A percentile compares a stretch with the other conserved stretches of the same genome.
phyloP scores from a whole-genome alignment of 2,113 vertebrate species.

The Tinamus guttatus region DNA sequence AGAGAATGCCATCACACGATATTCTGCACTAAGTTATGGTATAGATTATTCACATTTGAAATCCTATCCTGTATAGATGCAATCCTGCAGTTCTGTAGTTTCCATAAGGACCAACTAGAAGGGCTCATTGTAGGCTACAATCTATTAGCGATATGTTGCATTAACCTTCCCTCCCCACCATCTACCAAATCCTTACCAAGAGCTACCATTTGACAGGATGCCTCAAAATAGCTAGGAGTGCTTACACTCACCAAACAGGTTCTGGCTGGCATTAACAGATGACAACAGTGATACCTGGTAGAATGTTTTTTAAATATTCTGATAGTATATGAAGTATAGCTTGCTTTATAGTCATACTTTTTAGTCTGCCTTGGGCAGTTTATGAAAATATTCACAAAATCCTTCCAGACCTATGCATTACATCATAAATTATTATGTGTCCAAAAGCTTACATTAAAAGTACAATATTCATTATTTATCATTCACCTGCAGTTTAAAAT shows the following conservation, averaged over 20 bases:
- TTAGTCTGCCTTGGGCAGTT: neutral
- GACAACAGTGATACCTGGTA: neutral
- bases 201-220: neutral
- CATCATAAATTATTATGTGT: neutral
- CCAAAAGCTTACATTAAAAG: neutral
- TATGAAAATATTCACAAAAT: neutral
- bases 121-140: neutral
- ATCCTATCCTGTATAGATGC: rapidly evolving
- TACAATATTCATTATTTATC: neutral
- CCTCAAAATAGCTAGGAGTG: neutral
- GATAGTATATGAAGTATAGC: neutral
- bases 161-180: neutral
- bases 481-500: neutral
- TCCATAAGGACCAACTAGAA: neutral
- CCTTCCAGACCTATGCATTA: neutral
- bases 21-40: neutral
- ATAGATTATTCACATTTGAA: neutral
- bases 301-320: neutral
- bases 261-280: neutral
- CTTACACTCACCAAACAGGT: rapidly evolving
- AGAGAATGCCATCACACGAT: neutral
- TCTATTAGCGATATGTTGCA: rapidly evolving
- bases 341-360: neutral
- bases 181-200: neutral
- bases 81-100: neutral